These are phyloP conservation scores for Kryphioiulus occultus DNA, from an alignment of 2,888 invertebrate species.

Conservation along the genomic window DNA sequence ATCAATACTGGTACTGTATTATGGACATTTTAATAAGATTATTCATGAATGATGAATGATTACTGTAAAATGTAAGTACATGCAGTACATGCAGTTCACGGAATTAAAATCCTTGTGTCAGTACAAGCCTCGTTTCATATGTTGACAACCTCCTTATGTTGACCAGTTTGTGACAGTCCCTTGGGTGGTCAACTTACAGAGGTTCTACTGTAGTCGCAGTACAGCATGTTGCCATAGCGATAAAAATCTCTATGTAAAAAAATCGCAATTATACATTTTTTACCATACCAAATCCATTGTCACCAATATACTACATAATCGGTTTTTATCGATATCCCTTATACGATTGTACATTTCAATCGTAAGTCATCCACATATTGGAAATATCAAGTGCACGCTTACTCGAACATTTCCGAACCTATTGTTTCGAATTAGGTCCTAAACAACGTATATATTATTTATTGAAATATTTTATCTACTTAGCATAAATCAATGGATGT, in stretches of 20 bases:
- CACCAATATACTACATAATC: neutral
- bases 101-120: too few species aligned
- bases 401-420: neutral
- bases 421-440: slow-evolving; percentile 27
- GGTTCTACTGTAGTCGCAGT: too few species aligned
- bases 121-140: too few species aligned
- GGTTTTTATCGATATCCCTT: neutral
- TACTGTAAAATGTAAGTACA: too few species aligned
- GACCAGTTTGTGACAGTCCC: too few species aligned
- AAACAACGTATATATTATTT: slow-evolving; percentile 22
- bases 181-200: too few species aligned
- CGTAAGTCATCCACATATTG: neutral
- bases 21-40: too few species aligned
- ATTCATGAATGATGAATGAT: too few species aligned
- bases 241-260: neutral
- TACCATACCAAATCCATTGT: neutral
- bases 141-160: too few species aligned
- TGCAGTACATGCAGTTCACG: too few species aligned
- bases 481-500: neutral
- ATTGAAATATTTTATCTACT: neutral
- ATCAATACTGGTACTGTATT: too few species aligned
- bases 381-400: slow-evolving; percentile 10
- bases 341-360: neutral
- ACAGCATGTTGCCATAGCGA: too few species aligned
- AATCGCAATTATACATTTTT: neutral